Evolutionary conservation across 2,888 invertebrate genomes (phyloP), one percentile per base, ranked within the genome.

Genomic region (Acronicta alni): DNA sequence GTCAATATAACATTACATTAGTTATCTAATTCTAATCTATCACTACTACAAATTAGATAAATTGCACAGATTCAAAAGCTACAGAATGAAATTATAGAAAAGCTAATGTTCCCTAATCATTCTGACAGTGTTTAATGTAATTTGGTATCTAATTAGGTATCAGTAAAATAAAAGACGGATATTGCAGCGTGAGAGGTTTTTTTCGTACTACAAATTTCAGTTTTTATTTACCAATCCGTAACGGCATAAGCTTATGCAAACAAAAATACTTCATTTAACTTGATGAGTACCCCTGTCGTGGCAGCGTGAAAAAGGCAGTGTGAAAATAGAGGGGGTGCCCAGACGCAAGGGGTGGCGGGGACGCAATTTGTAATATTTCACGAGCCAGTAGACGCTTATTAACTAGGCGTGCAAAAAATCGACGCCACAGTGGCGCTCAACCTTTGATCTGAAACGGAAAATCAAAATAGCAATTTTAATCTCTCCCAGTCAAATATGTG

Each of bases 281-380:
- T 84, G 79, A 77, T 86, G 86, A 85, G 85, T 83, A 80, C 85
- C 85, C 85, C 79, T 81, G 79, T 82, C 80, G 80, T 78, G 82
- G 80, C 77, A 78, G 83, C 83, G 85, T 87, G 88, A 89, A 90
- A 91, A 87, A 88, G 84, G 83, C 86, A 80, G 81, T 81, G 83
- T 86, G 88, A 90, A 89, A 88, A 80, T 84, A 85, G 79, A 82
- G 86, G 86, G 85, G 83, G 72, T 65, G 60, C 67, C 70, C 64
- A 69, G 79, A 67, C 59, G 72, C 72, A 67, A 79, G 77, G 77
- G 79, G 78, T 72, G 79, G 81, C 75, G 86, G 88, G 82, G 89
- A 88, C 86, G 91, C 93, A 93, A 93, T 94, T 94, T 94, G 93
- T 93, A 91, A 94, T 92, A 93, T 94, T 94, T 94, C 93, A 93